phyloP scores from a whole-genome alignment of 2,113 vertebrate species.

The Prionailurus viverrinus region DNA sequence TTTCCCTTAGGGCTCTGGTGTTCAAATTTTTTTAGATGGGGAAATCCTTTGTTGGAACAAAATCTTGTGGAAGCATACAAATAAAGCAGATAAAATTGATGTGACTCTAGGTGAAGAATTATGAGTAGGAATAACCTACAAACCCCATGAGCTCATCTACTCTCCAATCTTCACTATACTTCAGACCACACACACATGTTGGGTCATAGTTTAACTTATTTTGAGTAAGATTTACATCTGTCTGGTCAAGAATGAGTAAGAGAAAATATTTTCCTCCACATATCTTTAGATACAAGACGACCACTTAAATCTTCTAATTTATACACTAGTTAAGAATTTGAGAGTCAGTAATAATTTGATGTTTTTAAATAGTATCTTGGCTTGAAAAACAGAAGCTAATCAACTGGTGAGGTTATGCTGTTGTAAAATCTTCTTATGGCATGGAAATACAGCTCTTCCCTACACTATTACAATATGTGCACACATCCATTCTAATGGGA shows the following conservation, averaged over 20 bases:
- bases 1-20: constrained; percentile 73
- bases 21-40: constrained; percentile 64
- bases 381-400: constrained; percentile 25
- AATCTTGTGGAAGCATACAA: constrained; percentile 63
- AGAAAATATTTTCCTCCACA: not conserved
- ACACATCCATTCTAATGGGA: not conserved
- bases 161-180: not conserved
- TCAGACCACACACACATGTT: not conserved
- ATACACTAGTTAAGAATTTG: constrained; percentile 10
- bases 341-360: constrained; percentile 32
- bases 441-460: not conserved
- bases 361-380: constrained; percentile 21
- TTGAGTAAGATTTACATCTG: constrained; percentile 10
- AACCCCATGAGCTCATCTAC: not conserved
- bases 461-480: not conserved
- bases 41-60: constrained; percentile 64
- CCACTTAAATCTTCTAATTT: constrained; percentile 39
- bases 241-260: constrained; percentile 23
- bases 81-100: constrained; percentile 65
- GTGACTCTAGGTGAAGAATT: constrained; percentile 21
- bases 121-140: not conserved
- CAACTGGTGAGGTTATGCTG: not conserved
- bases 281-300: not conserved
- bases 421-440: not conserved
- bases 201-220: not conserved